Percentiles rank a stretch among this genome's conserved stretches.
Conservation (phyloP, 2,113 vertebrate species). For the Passerina amoena region DNA sequence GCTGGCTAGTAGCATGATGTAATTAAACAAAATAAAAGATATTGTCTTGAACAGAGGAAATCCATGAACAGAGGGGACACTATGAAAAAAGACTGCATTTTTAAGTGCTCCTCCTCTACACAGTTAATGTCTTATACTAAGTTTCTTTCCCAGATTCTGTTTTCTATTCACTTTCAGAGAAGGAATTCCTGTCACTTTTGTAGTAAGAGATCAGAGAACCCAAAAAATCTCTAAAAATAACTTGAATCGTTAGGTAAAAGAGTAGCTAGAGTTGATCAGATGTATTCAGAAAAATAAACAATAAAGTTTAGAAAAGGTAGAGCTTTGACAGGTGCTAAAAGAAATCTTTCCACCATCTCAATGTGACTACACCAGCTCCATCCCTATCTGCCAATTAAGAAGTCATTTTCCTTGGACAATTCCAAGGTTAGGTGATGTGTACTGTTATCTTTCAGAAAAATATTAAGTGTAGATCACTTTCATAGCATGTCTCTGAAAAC, state of each 20-base stretch:
- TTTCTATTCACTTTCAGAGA: not conserved
- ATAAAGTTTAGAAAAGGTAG: not conserved
- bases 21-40: not conserved
- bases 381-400: not conserved
- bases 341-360: not conserved
- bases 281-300: not conserved
- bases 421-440: not conserved
- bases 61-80: not conserved
- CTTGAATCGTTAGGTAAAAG: not conserved
- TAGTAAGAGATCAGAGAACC: not conserved
- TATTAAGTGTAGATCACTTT: not conserved
- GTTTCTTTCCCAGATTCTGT: not conserved
- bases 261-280: not conserved
- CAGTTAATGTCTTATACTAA: not conserved
- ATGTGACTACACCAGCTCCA: not conserved
- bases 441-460: not conserved
- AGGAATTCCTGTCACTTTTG: not conserved
- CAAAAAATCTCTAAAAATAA: not conserved
- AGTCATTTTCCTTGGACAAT: not conserved
- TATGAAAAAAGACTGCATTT: not conserved
- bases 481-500: not conserved
- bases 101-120: not conserved
- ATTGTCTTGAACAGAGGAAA: not conserved
- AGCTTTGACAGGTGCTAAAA: not conserved
- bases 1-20: not conserved